Base-by-base conservation (phyloP, 2,888 invertebrate genomes). In the Drosophila leonis region DNA sequence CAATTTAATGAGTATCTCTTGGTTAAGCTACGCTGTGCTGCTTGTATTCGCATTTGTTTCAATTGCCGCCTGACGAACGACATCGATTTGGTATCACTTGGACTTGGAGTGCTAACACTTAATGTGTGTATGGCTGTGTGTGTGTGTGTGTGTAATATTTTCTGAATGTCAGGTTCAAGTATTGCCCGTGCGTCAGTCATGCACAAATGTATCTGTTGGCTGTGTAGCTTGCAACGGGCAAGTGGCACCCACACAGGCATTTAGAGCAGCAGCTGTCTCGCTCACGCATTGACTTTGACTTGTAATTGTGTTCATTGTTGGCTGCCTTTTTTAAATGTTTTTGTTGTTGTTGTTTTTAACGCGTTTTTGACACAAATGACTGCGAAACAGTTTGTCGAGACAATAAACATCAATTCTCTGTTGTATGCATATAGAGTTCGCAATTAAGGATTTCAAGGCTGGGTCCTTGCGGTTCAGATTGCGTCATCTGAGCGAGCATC, bases 141-240 rank as follows among this genome's bases (percentile, higher is more conserved):
- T 15, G 31, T 52, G 46, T 31, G 29, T 37, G 39, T 42, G 27
- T 65, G 51, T 44, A 37, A 67, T 65, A 69, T 75, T 67, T 70
- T 72, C 65, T 78, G 90, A 90, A 85, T 86, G 86, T 86, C 86
- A 86, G 86, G 90, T 86, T 86, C 86, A 86, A 90, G 86, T 80
- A 68, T 67, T 85, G 70, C 52, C 70, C 73, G 63, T 78, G 88
- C 82, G 71, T 77, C 77, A 64, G 67, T 71, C 61, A 51, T 51
- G 51, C 33, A 51, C 20, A 33, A n/a, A 49, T 46, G 27, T 54
- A 49, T 55, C 49, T 62, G 64, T 56, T 56, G n/a, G n/a, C n/a
- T n/a, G n/a, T n/a, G n/a, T n/a, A 7, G 42, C 49, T 51, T 75
- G 67, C 74, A 69, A 9, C 46, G 44, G 54, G 69, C 65, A 65